Evolutionary conservation across 2,113 vertebrate species (phyloP).

Genomic region (Oryzias curvinotus): DNA sequence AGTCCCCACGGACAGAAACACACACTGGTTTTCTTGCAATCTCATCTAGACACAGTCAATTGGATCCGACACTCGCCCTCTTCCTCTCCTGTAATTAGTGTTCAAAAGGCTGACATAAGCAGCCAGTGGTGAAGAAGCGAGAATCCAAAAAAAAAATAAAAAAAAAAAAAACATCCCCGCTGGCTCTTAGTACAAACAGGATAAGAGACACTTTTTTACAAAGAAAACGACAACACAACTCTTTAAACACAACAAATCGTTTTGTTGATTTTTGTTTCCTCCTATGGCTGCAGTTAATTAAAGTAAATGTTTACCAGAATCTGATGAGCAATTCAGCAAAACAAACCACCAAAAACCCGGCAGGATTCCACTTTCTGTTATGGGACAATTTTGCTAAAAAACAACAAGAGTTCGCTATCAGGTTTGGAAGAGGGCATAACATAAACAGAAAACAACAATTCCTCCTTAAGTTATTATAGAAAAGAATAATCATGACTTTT

Average conservation of each 20-base stretch:
- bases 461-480: no score
- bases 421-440: no score
- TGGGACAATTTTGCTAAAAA: no score
- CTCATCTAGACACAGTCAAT: conserved; percentile 41
- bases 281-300: not conserved
- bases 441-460: no score
- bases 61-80: conserved; percentile 42
- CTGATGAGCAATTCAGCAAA: not conserved
- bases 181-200: conserved; percentile 1
- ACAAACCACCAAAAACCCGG: not conserved
- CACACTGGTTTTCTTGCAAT: conserved; percentile 20
- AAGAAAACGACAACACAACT: not conserved
- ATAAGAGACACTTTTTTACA: not conserved
- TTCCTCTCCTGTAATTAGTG: conserved; percentile 57
- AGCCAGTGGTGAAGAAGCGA: conserved; percentile 18
- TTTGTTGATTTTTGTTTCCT: not conserved
- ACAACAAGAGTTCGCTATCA: no score
- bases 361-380: no score
- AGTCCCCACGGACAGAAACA: not conserved
- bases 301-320: not conserved
- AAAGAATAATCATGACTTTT: no score
- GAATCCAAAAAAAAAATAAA: conserved; percentile 13
- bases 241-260: not conserved
- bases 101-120: conserved; percentile 38
- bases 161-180: conserved; percentile 17